Base-by-base conservation (phyloP, 2,113 vertebrate genomes). In the Scatophagus argus region DNA sequence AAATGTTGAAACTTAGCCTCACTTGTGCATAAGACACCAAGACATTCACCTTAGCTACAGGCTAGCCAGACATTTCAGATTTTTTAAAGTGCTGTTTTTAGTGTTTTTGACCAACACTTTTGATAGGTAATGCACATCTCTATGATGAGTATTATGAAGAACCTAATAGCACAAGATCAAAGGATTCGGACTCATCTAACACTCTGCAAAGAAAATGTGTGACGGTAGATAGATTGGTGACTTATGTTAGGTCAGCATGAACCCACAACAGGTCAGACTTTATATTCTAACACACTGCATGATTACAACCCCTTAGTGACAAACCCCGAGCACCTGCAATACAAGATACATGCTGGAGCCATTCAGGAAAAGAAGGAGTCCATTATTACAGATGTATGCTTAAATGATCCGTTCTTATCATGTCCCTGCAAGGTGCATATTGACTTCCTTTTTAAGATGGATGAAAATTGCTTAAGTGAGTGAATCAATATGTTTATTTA, bases 401-500 rank as follows among this genome's bases (percentile, higher is more conserved):
- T 59, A 65, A 87, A 83, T 74, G 67, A 73, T 72, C 49, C 64
- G 74, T 90, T 66, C 60, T 84, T 78, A 88, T 90, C 68, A 59
- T 72, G 83, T 87, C 76, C 78, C 88, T 81, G 80, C 77, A 82
- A 91, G 92, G 82, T 77, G 54, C 59, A 55, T 86, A 92, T 92
- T 66, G 85, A 92, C 82, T 80, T 46, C 19, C 38, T 56, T 65
- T 61, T 79, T 55, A 32, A 79, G 69, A 88, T 76, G 69, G 61
- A 80, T 1, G 47, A 76, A 88, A 84, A 73, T 83, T 75, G 62
- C 69, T 87, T 74, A 79, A 88, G 75, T 68, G 71, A 80, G 78
- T 2, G 51, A 87, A 91, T 93, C 89, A 81, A 91, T 92, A 89
- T 0, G 23, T 83, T 88, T 84, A 79, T 91, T 89, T 80, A 56